phyloP scores from a whole-genome alignment of 2,888 invertebrate species.

The Leucoptera coffeella region DNA sequence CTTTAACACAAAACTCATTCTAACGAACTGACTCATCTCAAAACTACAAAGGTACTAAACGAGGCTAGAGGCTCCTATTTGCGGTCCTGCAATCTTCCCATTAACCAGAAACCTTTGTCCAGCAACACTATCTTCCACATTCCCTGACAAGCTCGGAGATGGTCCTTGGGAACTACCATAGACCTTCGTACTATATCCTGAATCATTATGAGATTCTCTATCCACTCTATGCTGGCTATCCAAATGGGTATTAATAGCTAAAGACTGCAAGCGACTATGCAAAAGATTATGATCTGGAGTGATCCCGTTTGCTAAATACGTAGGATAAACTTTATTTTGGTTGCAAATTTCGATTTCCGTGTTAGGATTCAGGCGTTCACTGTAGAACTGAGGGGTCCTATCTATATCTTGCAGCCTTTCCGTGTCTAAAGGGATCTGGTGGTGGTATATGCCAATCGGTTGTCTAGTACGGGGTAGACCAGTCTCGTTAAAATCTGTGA shows the following conservation, averaged over 20 bases:
- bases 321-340: conserved; percentile 31
- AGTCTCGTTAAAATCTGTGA: conserved; percentile 27
- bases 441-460: conserved; percentile 28
- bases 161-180: conserved; percentile 74
- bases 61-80: conserved; percentile 60
- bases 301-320: conserved; percentile 29
- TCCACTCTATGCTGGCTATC: conserved; percentile 48
- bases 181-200: conserved; percentile 79
- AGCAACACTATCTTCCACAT: conserved; percentile 37
- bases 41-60: conserved; percentile 47
- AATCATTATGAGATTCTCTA: conserved; percentile 72
- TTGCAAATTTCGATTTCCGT: conserved; percentile 44
- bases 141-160: conserved; percentile 66
- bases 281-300: conserved; percentile 37
- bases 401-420: conserved; percentile 43
- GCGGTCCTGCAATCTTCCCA: conserved; percentile 17
- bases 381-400: conserved; percentile 42
- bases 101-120: conserved; percentile 27
- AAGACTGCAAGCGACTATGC: conserved; percentile 36
- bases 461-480: conserved; percentile 21
- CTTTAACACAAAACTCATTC: no score
- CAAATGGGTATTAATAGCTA: conserved; percentile 43
- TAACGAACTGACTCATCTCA: no score
- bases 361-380: conserved; percentile 37
- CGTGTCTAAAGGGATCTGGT: conserved; percentile 38